phyloP scores from a whole-genome alignment of 1,140 invertebrate species.

The Zaprionus africanus region DNA sequence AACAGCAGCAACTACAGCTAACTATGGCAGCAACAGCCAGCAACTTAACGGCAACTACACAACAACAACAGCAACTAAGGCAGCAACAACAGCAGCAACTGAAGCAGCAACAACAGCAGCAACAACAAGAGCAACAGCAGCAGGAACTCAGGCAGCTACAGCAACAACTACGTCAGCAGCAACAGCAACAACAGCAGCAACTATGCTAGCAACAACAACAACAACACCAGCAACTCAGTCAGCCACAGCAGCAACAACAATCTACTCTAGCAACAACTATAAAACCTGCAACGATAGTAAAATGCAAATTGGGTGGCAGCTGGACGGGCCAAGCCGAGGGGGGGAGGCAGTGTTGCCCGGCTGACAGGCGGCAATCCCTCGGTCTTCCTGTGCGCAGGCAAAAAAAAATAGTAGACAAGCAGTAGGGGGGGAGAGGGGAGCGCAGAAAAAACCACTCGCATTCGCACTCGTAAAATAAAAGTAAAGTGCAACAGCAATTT shows the following conservation, averaged over 20 bases:
- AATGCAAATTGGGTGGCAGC: constrained; percentile 71
- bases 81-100: not conserved
- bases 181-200: constrained; percentile 48
- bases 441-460: constrained; percentile 60
- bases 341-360: constrained; percentile 4
- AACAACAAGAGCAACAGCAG: constrained; percentile 43
- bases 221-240: constrained; percentile 61
- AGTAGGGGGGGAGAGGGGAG: not conserved
- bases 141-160: constrained; percentile 52
- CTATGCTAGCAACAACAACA: constrained; percentile 36
- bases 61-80: not conserved
- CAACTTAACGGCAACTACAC: not conserved
- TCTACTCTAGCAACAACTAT: constrained; percentile 66
- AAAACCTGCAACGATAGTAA: constrained; percentile 81
- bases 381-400: constrained; percentile 52
- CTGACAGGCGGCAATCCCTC: constrained; percentile 54
- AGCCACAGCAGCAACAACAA: constrained; percentile 50
- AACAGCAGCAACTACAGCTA: constrained; percentile 7
- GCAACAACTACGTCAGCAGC: constrained; percentile 33
- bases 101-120: not conserved
- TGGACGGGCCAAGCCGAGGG: constrained; percentile 14
- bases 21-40: not conserved
- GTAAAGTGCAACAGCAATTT: constrained; percentile 82
- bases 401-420: constrained; percentile 24
- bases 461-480: constrained; percentile 83